A percentile compares a stretch with the other conserved stretches of the same genome.
These are phyloP conservation scores for Climacteris rufus DNA, from an alignment of 2,113 vertebrate species.

Conservation along the genomic window DNA sequence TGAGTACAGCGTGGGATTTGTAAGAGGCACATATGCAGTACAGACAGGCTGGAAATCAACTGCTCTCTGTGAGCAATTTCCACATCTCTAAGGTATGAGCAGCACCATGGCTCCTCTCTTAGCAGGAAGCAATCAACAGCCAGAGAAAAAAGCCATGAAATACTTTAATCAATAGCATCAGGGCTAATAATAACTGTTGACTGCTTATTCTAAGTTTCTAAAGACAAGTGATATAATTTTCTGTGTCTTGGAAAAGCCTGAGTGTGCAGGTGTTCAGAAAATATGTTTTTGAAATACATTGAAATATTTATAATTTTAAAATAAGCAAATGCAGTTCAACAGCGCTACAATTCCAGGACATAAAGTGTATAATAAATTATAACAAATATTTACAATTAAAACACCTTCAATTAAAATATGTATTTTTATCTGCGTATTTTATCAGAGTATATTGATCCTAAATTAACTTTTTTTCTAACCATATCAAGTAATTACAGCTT, in stretches of 20 bases:
- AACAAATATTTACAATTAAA: not conserved
- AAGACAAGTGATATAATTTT: not conserved
- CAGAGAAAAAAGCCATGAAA: not conserved
- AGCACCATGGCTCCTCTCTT: not conserved
- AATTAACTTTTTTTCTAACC: not conserved
- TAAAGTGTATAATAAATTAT: not conserved
- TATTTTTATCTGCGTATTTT: not conserved
- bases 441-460: not conserved
- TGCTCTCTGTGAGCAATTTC: not conserved
- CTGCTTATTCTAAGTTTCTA: not conserved
- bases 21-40: accelerated
- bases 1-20: not conserved
- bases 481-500: not conserved
- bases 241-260: not conserved
- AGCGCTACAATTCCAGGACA: not conserved
- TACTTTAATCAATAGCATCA: not conserved
- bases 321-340: not conserved
- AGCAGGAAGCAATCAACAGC: not conserved
- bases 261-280: not conserved
- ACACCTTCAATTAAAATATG: not conserved
- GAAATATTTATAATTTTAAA: not conserved
- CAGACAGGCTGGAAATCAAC: not conserved
- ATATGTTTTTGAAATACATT: not conserved
- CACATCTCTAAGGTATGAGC: not conserved
- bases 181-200: not conserved